phyloP scores from a whole-genome alignment of 2,113 vertebrate genomes.

The Elaphurus davidianus region DNA sequence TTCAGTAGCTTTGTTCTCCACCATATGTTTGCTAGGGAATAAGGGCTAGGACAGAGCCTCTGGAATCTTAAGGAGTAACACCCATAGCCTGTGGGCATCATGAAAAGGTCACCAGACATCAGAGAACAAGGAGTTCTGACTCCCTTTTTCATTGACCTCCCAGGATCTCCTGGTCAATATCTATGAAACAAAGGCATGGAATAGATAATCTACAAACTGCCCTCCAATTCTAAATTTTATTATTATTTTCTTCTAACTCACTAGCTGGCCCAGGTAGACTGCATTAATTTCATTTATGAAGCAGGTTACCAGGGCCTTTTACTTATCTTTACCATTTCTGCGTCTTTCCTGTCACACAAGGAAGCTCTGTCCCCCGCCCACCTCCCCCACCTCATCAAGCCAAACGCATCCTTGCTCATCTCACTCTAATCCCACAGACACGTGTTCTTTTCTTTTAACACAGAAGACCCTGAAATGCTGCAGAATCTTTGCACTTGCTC shows the following conservation, averaged over 20 bases:
- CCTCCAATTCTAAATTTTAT: neutral
- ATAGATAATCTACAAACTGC: neutral
- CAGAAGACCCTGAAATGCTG: neutral
- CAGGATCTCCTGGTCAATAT: neutral
- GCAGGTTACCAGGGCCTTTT: neutral
- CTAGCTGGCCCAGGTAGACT: neutral
- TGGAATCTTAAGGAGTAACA: neutral
- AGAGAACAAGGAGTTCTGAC: neutral
- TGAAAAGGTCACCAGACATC: neutral
- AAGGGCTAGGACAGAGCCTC: neutral
- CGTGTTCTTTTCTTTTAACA: neutral
- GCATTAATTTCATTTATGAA: neutral
- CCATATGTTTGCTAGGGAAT: neutral
- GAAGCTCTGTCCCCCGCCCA: neutral
- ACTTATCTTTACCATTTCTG: neutral
- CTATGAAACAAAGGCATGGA: neutral
- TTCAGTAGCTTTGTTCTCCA: neutral
- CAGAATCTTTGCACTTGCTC: neutral
- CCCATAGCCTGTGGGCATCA: accelerated
- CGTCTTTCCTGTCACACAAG: neutral
- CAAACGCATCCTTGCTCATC: neutral
- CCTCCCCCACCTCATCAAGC: accelerated
- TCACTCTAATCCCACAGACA: accelerated
- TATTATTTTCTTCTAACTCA: neutral
- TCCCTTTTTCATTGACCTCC: neutral